Conservation (phyloP, 2,888 invertebrate species). For the Ditula angustiorana region DNA sequence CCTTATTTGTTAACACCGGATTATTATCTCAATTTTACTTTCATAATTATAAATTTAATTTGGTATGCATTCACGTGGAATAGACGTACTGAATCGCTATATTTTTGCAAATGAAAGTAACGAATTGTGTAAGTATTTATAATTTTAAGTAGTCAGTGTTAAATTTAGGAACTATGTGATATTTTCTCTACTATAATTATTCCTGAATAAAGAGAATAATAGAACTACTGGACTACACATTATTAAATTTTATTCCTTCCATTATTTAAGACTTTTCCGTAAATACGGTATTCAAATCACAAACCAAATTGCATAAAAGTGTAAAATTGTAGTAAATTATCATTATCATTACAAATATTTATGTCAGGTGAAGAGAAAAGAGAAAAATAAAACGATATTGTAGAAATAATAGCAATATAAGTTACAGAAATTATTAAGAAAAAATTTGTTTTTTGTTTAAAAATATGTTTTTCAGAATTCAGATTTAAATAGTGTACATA, state of each 20-base stretch:
- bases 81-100: conserved; percentile 4
- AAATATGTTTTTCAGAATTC: too few species aligned
- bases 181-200: conserved; percentile 68
- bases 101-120: conserved; percentile 45
- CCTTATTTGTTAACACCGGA: background rate
- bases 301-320: background rate
- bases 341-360: too few species aligned
- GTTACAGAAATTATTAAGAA: too few species aligned
- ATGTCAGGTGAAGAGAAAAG: too few species aligned
- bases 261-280: too few species aligned
- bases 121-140: conserved; percentile 50
- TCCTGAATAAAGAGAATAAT: conserved; percentile 64
- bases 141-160: conserved; percentile 60
- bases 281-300: too few species aligned
- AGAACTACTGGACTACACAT: conserved; percentile 13
- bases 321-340: background rate
- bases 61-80: conserved; percentile 17
- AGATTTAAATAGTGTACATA: too few species aligned
- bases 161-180: conserved; percentile 77
- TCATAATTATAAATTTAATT: conserved; percentile 21
- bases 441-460: too few species aligned
- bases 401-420: too few species aligned
- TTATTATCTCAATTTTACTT: conserved; percentile 6
- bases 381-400: too few species aligned
- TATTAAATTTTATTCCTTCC: background rate